Base-by-base conservation (phyloP, 2,888 invertebrate species). In the Phymatocera aterrima region DNA sequence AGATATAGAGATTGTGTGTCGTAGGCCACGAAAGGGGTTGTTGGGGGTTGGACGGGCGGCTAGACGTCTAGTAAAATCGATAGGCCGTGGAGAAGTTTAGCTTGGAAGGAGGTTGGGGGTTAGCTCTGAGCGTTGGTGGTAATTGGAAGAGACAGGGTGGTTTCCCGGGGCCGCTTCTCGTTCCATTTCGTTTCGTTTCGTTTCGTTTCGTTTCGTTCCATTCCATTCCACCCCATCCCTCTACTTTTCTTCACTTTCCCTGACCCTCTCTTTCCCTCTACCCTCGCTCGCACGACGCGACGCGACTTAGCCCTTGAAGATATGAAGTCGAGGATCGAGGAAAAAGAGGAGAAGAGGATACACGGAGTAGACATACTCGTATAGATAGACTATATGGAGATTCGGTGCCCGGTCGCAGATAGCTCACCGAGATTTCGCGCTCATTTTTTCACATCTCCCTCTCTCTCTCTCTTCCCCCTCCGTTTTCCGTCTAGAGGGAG, bases 131-230 rank as follows among this genome's bases (percentile, higher is more conserved):
- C 4, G 57, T 57, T 57, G 57, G 64, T 64, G 68, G 68, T 68
- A 68, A 68, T 68, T 43, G 43, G 46, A 68, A 68, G 68, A 46
- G 68, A 68, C 68, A 68, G 68, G 68, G 46, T 46, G 46, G 68
- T 46, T 68, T 64, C 61, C 34, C 31, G n/a, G 37, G 21, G 61
- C 10, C 12, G 28, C 57, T 57, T 57, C 57, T 21, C 15, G 0
- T 15, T 46, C 57, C 15, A 57, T 28, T 57, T 15, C 8, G 15
- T n/a, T 1, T n/a, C n/a, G 5, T n/a, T 3, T 1, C 0, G n/a
- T 51, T 1, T 51, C 15, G 1, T n/a, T 51, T 24, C n/a, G 8
- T 21, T 64, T 64, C 21, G 5, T 61, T 18, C 15, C 31, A n/a
- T n/a, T n/a, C 18, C 6, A 18, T 57, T 57, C 28, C 28, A 15